Evolutionary conservation across 2,797 vertebrate species (phyloP).

Genomic region (Emys orbicularis): DNA sequence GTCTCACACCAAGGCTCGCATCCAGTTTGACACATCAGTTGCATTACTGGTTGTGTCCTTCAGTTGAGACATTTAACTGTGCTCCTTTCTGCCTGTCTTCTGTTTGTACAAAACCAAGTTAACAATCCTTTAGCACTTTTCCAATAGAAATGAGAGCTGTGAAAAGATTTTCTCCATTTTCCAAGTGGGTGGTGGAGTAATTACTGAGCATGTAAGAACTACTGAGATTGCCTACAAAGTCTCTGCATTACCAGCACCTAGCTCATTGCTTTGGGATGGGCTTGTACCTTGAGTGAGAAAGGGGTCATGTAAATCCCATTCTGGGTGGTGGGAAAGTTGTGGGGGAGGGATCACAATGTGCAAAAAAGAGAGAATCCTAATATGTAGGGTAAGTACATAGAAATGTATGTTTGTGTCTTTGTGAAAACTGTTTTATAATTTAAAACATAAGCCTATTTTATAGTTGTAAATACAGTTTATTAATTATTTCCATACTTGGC

Average conservation of each 20-base stretch:
- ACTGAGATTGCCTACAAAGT: not conserved
- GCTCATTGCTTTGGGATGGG: not conserved
- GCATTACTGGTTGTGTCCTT: not conserved
- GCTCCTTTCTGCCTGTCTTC: not conserved
- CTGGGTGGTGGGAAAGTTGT: not conserved
- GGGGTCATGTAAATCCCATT: not conserved
- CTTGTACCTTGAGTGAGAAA: not conserved
- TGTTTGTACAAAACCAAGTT: not conserved
- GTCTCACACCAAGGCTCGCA: not conserved
- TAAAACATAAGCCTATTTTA: not conserved
- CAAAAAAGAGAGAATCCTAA: not conserved
- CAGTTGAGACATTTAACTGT: not conserved
- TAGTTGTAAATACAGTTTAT: not conserved
- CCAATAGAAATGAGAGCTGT: not conserved
- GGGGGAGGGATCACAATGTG: rapidly evolving
- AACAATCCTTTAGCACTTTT: too few relatives aligned
- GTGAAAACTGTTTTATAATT: not conserved
- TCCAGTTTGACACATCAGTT: not conserved
- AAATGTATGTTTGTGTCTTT: not conserved
- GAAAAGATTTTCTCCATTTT: not conserved
- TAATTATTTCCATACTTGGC: not conserved
- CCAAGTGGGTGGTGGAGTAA: not conserved
- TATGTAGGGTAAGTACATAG: not conserved
- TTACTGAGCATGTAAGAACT: not conserved
- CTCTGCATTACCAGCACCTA: not conserved